These are phyloP conservation scores for Syrrhaptes paradoxus DNA, from an alignment of 2,113 vertebrate species.

Conservation along the genomic window DNA sequence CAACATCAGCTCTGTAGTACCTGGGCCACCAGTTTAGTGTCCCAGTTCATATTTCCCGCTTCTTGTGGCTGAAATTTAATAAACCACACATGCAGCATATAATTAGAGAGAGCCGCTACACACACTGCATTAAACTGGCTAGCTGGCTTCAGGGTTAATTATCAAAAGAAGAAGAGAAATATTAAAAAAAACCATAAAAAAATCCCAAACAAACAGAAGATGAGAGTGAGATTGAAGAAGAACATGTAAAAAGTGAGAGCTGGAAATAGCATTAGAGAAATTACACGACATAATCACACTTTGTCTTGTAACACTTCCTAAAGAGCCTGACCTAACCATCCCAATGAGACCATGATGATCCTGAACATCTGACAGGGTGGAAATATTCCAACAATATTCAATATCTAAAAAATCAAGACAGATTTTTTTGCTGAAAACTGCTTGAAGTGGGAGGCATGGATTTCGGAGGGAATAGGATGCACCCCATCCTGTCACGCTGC, in stretches of 20 bases:
- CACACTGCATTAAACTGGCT: background rate
- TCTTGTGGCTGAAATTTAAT: background rate
- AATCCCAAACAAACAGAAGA: no score
- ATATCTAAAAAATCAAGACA: background rate
- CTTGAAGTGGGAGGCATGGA: background rate
- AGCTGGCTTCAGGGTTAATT: background rate
- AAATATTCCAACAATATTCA: background rate
- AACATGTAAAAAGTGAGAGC: background rate
- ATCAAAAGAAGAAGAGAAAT: background rate
- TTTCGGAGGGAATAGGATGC: accelerated
- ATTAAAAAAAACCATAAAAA: background rate
- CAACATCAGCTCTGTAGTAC: background rate
- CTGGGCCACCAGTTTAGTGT: background rate
- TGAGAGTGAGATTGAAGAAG: background rate
- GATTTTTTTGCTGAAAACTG: background rate
- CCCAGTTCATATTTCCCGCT: background rate
- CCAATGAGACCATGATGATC: background rate
- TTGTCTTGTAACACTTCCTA: background rate
- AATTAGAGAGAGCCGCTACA: background rate
- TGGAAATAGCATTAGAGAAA: background rate
- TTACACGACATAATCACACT: accelerated
- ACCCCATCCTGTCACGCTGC: background rate
- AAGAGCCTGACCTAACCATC: background rate
- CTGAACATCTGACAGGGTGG: background rate
- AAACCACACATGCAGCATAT: background rate